Conservation (phyloP, 2,888 invertebrate species). For the Colletes collaris region DNA sequence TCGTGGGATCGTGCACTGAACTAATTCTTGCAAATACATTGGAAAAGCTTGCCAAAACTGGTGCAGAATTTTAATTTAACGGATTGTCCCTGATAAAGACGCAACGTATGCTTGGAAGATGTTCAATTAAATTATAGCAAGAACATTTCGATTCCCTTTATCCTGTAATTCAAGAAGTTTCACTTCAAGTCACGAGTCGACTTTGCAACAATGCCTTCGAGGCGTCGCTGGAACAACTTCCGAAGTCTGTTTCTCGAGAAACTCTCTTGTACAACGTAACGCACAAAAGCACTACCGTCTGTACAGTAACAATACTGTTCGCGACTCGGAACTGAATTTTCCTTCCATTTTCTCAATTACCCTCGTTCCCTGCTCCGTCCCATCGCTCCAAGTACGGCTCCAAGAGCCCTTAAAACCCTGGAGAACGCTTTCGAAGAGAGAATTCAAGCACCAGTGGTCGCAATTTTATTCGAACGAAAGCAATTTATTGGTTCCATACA, state of each 20-base stretch:
- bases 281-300: neutral
- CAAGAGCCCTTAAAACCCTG: neutral
- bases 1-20: too few relatives aligned
- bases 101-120: too few relatives aligned
- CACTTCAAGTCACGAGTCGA: neutral
- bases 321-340: constrained; percentile 16
- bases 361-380: neutral
- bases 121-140: neutral
- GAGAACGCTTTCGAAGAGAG: neutral
- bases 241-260: neutral
- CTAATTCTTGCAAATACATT: too few relatives aligned
- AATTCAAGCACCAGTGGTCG: neutral
- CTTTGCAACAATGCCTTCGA: constrained; percentile 19
- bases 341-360: constrained; percentile 23
- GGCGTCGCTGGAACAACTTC: constrained; percentile 9
- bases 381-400: neutral
- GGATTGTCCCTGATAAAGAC: too few relatives aligned
- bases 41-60: too few relatives aligned
- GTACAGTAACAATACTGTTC: constrained; percentile 4
- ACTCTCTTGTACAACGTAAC: neutral
- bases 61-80: too few relatives aligned
- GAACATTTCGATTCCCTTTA: constrained; percentile 5
- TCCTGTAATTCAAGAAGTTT: neutral
- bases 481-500: too few relatives aligned
- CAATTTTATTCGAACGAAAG: too few relatives aligned